Evolutionary conservation across 2,888 invertebrate genomes (phyloP).

Genomic region (Archaeoteleia sp.): DNA sequence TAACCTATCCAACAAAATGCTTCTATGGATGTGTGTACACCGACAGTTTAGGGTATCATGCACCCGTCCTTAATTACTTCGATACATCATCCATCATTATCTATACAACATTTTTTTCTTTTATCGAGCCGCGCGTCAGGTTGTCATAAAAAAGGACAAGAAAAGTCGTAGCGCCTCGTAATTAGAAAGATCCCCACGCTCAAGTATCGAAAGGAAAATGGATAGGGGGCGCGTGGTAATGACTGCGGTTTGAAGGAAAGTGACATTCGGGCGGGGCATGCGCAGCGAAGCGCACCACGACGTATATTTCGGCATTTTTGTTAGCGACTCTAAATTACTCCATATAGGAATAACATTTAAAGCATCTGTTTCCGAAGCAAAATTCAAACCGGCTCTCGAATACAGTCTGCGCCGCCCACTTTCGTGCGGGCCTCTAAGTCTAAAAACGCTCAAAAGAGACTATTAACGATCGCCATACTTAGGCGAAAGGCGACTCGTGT

Average conservation of each 20-base stretch:
- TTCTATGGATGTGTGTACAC: too few relatives aligned
- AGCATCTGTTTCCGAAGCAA: conserved; percentile 53
- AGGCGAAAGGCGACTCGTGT: conserved; percentile 16
- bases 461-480: conserved; percentile 37
- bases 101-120: too few relatives aligned
- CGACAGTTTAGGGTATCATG: too few relatives aligned
- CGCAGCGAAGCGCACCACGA: conserved; percentile 16
- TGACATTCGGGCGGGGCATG: conserved; percentile 44
- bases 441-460: conserved; percentile 28
- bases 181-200: conserved; percentile 54
- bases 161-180: conserved; percentile 52
- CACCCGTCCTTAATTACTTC: too few relatives aligned
- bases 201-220: conserved; percentile 6
- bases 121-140: too few relatives aligned
- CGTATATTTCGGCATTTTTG: conserved; percentile 42
- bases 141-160: conserved; percentile 3
- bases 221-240: conserved; percentile 3
- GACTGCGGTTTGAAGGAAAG: conserved; percentile 30
- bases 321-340: conserved; percentile 3
- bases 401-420: conserved; percentile 44
- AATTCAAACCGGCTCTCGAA: conserved; percentile 43
- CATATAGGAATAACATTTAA: conserved; percentile 35
- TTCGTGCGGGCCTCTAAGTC: conserved; percentile 31
- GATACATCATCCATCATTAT: too few relatives aligned
- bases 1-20: too few relatives aligned